phyloP scores from a whole-genome alignment of 2,888 invertebrate species.

The Cyclophora albipunctata region DNA sequence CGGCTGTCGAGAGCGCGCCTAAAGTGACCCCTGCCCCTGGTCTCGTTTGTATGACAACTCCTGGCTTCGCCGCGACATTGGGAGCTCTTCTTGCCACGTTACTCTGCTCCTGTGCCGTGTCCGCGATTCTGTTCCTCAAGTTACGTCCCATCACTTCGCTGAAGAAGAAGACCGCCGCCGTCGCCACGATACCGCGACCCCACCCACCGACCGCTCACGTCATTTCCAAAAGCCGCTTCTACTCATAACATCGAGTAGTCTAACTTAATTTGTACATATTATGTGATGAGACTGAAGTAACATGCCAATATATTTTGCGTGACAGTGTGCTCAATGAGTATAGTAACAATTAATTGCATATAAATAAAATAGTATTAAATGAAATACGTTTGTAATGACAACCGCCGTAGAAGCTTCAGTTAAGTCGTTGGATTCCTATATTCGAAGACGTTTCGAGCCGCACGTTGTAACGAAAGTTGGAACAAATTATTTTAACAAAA shows the following conservation, averaged over 20 bases:
- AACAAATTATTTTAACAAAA: slow-evolving; percentile 38
- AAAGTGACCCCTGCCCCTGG: slow-evolving; percentile 80
- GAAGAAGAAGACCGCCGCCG: slow-evolving; percentile 71
- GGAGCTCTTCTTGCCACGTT: slow-evolving; percentile 88
- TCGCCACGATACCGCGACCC: slow-evolving; percentile 62
- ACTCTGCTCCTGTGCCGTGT: slow-evolving; percentile 88
- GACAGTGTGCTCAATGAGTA: slow-evolving; percentile 52
- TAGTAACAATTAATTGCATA: not conserved
- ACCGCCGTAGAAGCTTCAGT: slow-evolving; percentile 35
- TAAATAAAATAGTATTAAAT: slow-evolving; percentile 18
- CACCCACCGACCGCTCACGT: slow-evolving; percentile 63
- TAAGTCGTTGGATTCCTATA: slow-evolving; percentile 34
- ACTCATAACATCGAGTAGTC: slow-evolving; percentile 72
- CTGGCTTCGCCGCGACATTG: slow-evolving; percentile 92
- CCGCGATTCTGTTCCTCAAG: slow-evolving; percentile 89
- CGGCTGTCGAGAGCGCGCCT: slow-evolving; percentile 81
- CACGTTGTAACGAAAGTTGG: slow-evolving; percentile 1
- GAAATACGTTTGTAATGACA: slow-evolving; percentile 24
- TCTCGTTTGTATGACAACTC: slow-evolving; percentile 94
- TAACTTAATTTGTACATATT: slow-evolving; percentile 71
- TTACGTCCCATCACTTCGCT: slow-evolving; percentile 80
- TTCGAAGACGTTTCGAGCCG: not conserved
- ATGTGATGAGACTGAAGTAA: slow-evolving; percentile 74
- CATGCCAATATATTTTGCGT: slow-evolving; percentile 59
- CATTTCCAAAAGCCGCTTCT: slow-evolving; percentile 79